Percentiles rank a stretch among this genome's conserved stretches.
phyloP scores from a whole-genome alignment of 2,113 vertebrate genomes.

The Dinomys branickii region DNA sequence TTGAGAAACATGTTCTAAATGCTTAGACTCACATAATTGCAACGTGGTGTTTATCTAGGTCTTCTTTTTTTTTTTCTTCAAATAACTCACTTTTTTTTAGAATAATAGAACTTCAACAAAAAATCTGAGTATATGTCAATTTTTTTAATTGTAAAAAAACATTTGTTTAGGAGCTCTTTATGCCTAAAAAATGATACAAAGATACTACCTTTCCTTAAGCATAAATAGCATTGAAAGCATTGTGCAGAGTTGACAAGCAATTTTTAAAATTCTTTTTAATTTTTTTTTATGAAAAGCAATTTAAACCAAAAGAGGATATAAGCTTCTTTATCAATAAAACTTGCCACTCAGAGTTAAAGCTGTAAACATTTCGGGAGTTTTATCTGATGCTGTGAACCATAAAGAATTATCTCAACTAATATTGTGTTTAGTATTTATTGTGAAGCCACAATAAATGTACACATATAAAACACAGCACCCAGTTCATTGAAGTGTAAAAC shows the following conservation, averaged over 20 bases:
- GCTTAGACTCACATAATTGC: conserved; percentile 42
- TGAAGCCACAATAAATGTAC: not conserved
- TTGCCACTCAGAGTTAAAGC: not conserved
- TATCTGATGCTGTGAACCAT: conserved; percentile 4
- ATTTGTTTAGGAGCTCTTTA: not conserved
- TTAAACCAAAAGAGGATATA: not conserved
- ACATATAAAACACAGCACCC: not conserved
- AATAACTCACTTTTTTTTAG: conserved; percentile 28
- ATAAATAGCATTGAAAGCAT: not conserved
- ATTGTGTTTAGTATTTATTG: not conserved
- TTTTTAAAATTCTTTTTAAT: not conserved
- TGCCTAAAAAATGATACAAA: not conserved
- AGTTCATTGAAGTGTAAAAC: not conserved
- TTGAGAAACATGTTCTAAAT: conserved; percentile 48
- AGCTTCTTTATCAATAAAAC: not conserved
- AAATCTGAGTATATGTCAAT: not conserved
- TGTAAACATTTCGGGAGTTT: conserved; percentile 12
- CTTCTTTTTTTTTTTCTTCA: conserved; percentile 47
- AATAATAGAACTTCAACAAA: not conserved
- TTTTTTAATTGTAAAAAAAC: not conserved
- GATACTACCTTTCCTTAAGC: not conserved
- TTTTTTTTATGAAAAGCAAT: not conserved
- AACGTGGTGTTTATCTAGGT: not conserved
- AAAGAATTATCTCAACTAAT: not conserved
- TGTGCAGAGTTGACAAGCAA: not conserved